These are phyloP conservation scores for Coluber constrictor DNA, from an alignment of 2,797 vertebrate genomes.

Conservation along the genomic window DNA sequence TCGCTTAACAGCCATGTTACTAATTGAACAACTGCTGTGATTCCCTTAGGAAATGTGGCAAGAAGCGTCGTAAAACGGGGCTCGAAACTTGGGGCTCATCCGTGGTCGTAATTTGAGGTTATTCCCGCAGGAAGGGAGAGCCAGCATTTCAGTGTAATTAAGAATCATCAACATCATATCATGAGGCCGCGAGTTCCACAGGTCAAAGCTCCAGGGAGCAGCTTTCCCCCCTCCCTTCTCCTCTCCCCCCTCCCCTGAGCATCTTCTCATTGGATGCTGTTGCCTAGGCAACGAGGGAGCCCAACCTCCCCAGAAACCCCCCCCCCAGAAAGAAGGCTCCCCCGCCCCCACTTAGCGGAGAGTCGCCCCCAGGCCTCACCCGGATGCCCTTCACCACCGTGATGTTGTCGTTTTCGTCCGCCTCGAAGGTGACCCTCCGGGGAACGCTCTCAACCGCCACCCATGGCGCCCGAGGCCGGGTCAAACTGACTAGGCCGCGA, in stretches of 20 bases:
- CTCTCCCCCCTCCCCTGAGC: neutral
- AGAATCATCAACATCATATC: neutral
- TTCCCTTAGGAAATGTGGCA: too few species aligned
- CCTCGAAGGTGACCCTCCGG: conserved; percentile 90
- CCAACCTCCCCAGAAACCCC: neutral
- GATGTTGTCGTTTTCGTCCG: conserved; percentile 92
- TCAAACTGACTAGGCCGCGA: conserved; percentile 21
- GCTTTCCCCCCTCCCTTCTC: neutral
- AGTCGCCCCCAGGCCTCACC: conserved; percentile 75
- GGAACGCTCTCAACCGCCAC: conserved; percentile 84
- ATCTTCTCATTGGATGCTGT: neutral
- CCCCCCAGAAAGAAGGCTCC: neutral
- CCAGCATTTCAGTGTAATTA: neutral
- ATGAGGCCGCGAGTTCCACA: neutral
- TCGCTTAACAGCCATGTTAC: too few species aligned
- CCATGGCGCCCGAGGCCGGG: conserved; percentile 74
- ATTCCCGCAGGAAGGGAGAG: accelerated
- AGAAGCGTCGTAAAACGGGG: too few species aligned
- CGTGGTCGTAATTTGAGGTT: too few species aligned
- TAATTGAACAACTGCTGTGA: too few species aligned
- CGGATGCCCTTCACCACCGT: conserved; percentile 96
- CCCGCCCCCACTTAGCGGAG: neutral
- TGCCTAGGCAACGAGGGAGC: neutral
- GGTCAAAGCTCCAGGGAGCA: neutral
- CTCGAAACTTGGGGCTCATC: too few species aligned